Percentiles rank a stretch among this genome's conserved stretches.
phyloP scores from a whole-genome alignment of 2,113 vertebrate genomes.

The Amblyornis subalaris region DNA sequence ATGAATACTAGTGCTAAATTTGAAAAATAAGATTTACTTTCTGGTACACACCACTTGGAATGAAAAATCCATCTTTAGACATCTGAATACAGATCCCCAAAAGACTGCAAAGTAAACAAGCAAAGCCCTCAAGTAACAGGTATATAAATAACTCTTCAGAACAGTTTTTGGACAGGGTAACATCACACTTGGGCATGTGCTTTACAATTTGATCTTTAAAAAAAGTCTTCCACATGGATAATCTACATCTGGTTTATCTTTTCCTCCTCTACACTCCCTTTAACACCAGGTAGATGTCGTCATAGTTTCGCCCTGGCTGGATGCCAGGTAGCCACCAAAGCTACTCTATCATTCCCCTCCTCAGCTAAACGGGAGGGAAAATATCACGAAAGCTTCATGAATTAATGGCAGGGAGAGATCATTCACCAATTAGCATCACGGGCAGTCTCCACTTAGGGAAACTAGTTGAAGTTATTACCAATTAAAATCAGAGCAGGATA shows the following conservation, averaged over 20 bases:
- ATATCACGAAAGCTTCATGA: background rate
- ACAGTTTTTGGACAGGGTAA: background rate
- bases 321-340: background rate
- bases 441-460: background rate
- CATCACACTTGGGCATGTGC: background rate
- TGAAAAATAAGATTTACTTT: background rate
- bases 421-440: background rate
- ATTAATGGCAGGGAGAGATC: background rate
- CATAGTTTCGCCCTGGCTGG: background rate
- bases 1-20: background rate
- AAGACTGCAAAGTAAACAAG: background rate
- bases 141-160: background rate
- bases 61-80: background rate
- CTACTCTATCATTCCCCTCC: background rate
- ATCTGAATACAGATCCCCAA: background rate
- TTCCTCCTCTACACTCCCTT: background rate
- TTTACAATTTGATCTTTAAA: background rate
- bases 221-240: background rate
- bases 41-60: background rate
- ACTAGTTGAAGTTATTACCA: background rate
- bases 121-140: background rate
- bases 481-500: background rate
- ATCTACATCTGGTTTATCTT: background rate
- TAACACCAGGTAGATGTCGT: background rate
- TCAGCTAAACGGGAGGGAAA: background rate